These are phyloP conservation scores for Papilio gigon DNA, from an alignment of 2,888 invertebrate genomes.

Conservation along the genomic window DNA sequence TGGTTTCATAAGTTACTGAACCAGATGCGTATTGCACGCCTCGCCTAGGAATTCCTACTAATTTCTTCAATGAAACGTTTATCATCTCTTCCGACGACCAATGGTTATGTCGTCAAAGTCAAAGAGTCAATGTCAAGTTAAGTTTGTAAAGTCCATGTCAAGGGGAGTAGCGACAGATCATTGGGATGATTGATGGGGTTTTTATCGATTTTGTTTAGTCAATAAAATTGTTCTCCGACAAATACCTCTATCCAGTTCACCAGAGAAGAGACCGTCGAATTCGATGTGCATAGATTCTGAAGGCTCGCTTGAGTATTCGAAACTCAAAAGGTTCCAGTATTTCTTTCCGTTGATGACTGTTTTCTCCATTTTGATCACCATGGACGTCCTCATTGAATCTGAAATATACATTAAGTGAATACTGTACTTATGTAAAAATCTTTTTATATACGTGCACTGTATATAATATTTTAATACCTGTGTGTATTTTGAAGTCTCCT, in stretches of 20 bases:
- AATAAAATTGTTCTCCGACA: not conserved
- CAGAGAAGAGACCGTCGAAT: conserved; percentile 15
- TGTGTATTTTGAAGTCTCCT: conserved; percentile 24
- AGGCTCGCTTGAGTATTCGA: conserved; percentile 15
- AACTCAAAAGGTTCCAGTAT: conserved; percentile 23
- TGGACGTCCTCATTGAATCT: conserved; percentile 16
- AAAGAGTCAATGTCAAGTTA: too few relatives aligned
- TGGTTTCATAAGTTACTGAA: too few relatives aligned
- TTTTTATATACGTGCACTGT: too few relatives aligned
- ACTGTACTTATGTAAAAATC: too few relatives aligned
- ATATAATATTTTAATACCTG: conserved; percentile 12
- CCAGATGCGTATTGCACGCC: too few relatives aligned
- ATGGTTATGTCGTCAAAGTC: too few relatives aligned
- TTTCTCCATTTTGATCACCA: conserved; percentile 19
- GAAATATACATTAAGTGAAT: not conserved
- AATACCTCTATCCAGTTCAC: conserved; percentile 10
- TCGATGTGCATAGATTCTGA: conserved; percentile 12
- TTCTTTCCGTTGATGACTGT: conserved; percentile 15
- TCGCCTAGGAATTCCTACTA: too few relatives aligned
- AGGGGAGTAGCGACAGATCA: not conserved
- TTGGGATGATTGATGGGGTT: not conserved
- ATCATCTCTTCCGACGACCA: too few relatives aligned
- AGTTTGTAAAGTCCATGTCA: too few relatives aligned
- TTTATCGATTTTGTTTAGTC: not conserved
- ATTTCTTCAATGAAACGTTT: too few relatives aligned